These are phyloP conservation scores for Drosophila anomelani DNA, from an alignment of 2,888 invertebrate genomes.

Conservation along the genomic window DNA sequence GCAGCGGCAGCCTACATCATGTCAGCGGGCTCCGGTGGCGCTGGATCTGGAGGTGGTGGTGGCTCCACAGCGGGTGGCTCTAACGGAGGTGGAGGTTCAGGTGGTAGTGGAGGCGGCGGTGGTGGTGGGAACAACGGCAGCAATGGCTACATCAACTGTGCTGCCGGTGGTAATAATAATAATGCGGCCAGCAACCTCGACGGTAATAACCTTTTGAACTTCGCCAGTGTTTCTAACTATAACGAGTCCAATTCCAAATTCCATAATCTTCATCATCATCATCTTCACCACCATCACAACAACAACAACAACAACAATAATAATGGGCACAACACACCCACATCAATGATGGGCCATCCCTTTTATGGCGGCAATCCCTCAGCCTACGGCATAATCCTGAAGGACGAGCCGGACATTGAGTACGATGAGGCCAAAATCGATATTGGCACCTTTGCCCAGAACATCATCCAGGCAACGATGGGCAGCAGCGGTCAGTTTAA, in stretches of 20 bases:
- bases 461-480: slow-evolving; percentile 81
- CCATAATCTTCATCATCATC: slow-evolving; percentile 52
- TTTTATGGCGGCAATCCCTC: slow-evolving; percentile 87
- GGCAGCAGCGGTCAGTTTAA: slow-evolving; percentile 76
- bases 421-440: slow-evolving; percentile 92
- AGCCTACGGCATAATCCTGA: slow-evolving; percentile 91
- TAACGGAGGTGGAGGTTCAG: slow-evolving; percentile 56
- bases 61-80: slow-evolving; percentile 85
- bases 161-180: slow-evolving; percentile 86
- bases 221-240: slow-evolving; percentile 80
- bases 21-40: slow-evolving; percentile 51
- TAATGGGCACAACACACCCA: slow-evolving; percentile 11
- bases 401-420: slow-evolving; percentile 92
- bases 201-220: slow-evolving; percentile 84
- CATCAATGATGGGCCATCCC: slow-evolving; percentile 58
- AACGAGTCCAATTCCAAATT: slow-evolving; percentile 78
- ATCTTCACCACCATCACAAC: slow-evolving; percentile 16
- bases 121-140: slow-evolving; percentile 24
- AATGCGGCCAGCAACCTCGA: slow-evolving; percentile 53
- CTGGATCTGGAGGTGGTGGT: slow-evolving; percentile 16
- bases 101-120: slow-evolving; percentile 85
- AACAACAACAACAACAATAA: slow-evolving; percentile 12
- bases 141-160: slow-evolving; percentile 69
- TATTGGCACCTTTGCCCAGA: slow-evolving; percentile 83
- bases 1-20: slow-evolving; percentile 88